Evolutionary conservation across 64 coral and sea anemone species (phyloP).

Genomic region (Stichodactyla helianthus): DNA sequence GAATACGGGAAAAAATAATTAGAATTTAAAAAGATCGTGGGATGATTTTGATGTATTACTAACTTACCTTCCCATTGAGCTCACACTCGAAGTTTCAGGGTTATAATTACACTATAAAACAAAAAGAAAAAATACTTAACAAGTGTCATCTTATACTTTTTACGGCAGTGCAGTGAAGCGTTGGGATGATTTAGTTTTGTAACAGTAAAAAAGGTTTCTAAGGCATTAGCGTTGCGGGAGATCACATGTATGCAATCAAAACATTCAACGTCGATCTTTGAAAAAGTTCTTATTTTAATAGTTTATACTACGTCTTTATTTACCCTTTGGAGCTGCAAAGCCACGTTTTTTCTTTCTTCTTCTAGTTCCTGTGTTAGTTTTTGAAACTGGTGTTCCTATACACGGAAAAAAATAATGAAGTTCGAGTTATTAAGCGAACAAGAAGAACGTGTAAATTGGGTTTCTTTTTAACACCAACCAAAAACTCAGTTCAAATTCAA

Average conservation of each 20-base stretch:
- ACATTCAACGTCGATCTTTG: neutral
- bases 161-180: neutral
- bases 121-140: conserved; percentile 31
- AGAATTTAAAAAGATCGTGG: neutral
- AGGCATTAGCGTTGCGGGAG: neutral
- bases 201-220: neutral
- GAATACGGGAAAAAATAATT: no score
- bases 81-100: conserved; percentile 82
- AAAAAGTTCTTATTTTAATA: neutral
- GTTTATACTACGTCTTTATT: neutral
- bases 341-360: conserved; percentile 86
- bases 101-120: conserved; percentile 90
- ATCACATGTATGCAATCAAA: neutral
- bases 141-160: neutral
- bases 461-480: neutral
- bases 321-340: conserved; percentile 87
- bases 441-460: neutral
- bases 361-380: conserved; percentile 77
- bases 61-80: conserved; percentile 80
- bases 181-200: neutral
- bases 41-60: neutral
- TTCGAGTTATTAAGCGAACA: neutral
- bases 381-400: conserved; percentile 89
- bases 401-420: neutral
- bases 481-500: neutral